A percentile compares a stretch with the other conserved stretches of the same genome.
phyloP scores from a whole-genome alignment of 2,797 vertebrate species.

The Coranthus polyacanthus region DNA sequence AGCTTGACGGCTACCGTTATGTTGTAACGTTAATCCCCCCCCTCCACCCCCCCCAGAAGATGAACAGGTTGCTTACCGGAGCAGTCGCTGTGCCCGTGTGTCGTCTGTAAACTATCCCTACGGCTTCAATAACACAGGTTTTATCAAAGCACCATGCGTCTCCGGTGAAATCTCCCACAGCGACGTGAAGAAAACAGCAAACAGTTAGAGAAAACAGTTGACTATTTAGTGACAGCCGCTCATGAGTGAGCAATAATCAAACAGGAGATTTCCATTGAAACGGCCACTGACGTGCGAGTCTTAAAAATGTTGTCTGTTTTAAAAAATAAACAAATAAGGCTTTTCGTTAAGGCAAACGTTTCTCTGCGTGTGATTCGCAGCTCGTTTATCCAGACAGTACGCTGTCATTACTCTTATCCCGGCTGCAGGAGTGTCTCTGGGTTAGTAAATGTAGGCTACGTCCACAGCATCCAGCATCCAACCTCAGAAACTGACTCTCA shows the following conservation, averaged over 20 bases:
- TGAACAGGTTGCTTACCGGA: conserved; percentile 79
- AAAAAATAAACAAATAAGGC: conserved; percentile 24
- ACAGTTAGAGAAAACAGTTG: conserved; percentile 1
- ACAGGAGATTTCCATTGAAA: conserved; percentile 27
- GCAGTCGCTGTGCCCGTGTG: conserved; percentile 39
- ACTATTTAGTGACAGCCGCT: conserved; percentile 41
- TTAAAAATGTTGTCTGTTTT: conserved; percentile 9
- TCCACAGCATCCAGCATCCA: conserved; percentile 36
- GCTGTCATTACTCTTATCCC: conserved; percentile 24
- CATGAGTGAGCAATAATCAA: conserved; percentile 44
- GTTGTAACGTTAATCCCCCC: conserved; percentile 50
- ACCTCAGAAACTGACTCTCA: neutral
- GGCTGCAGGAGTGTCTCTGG: conserved; percentile 9
- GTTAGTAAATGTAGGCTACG: conserved; percentile 49
- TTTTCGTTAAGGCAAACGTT: conserved; percentile 29
- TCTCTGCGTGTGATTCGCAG: neutral
- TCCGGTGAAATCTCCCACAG: neutral
- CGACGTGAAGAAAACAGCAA: neutral
- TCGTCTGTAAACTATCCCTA: conserved; percentile 35
- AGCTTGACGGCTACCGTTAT: conserved; percentile 16
- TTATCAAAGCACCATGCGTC: conserved; percentile 50
- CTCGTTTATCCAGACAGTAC: neutral
- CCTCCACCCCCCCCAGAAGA: no score
- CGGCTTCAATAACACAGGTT: conserved; percentile 4
- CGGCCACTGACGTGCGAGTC: neutral